Conservation (phyloP, 2,888 invertebrate species). For the Agonopterix heracliana region DNA sequence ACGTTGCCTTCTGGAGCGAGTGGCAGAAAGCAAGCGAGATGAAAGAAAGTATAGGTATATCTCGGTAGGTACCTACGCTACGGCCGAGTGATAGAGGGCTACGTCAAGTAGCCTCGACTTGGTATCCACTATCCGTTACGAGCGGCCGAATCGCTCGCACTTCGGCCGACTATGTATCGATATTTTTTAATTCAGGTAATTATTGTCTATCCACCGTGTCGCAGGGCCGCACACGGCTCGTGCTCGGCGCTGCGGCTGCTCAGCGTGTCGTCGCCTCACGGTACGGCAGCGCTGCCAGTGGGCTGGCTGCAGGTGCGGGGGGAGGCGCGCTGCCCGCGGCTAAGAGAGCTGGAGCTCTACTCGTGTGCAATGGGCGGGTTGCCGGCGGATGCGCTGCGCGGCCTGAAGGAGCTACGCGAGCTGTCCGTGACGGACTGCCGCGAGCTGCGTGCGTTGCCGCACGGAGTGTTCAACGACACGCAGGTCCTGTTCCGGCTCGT, state of each 20-base stretch:
- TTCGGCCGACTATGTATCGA: no score
- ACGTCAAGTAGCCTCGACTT: no score
- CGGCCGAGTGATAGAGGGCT: no score
- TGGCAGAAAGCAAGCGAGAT: no score
- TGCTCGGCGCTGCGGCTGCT: slow-evolving; percentile 7
- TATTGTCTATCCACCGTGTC: no score
- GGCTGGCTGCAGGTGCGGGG: slow-evolving; percentile 9
- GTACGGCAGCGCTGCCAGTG: slow-evolving; percentile 4
- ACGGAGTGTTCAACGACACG: slow-evolving; percentile 13
- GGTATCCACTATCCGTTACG: no score
- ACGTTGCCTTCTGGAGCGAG: no score
- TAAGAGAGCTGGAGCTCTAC: background rate
- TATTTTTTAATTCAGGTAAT: no score
- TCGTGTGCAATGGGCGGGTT: background rate
- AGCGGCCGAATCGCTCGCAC: no score
- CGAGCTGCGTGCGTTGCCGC: slow-evolving; percentile 5
- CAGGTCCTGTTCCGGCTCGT: slow-evolving; percentile 11
- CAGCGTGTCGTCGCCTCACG: background rate
- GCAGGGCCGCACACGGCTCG: background rate
- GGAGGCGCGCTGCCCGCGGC: slow-evolving; percentile 3
- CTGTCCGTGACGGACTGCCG: background rate
- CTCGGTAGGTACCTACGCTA: no score
- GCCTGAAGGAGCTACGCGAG: background rate
- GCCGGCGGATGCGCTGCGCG: background rate
- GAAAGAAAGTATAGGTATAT: no score